A percentile compares a stretch with the other conserved stretches of the same genome.
Conservation (phyloP, 2,113 vertebrate genomes). For the Theropithecus gelada region DNA sequence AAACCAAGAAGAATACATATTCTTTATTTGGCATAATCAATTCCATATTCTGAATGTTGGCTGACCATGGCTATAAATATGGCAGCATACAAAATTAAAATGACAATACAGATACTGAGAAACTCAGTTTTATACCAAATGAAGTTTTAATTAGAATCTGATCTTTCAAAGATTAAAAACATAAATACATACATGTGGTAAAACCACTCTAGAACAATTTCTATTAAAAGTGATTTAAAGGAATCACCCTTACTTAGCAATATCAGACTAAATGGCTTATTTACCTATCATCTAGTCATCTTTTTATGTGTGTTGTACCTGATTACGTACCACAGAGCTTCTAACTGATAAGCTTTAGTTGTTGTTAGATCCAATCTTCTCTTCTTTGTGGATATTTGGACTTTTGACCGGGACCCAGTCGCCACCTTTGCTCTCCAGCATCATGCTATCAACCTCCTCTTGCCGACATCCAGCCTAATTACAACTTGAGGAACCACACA, state of each 20-base stretch:
- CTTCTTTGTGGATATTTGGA: background rate
- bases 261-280: background rate
- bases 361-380: background rate
- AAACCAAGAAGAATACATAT: background rate
- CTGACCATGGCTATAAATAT: background rate
- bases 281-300: background rate
- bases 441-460: background rate
- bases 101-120: background rate
- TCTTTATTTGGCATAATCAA: background rate
- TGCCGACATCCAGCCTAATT: background rate
- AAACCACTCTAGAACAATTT: background rate
- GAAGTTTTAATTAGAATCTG: background rate
- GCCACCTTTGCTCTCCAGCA: rapidly evolving
- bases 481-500: background rate
- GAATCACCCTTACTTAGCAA: background rate
- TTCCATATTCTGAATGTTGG: background rate
- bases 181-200: background rate
- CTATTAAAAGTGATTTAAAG: background rate
- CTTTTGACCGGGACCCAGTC: background rate
- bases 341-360: background rate
- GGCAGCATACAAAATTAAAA: background rate
- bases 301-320: background rate
- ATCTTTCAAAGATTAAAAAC: background rate
- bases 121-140: background rate
- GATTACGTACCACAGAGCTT: background rate